Conservation (phyloP, 2,797 vertebrate species). For the Pangasius djambal region DNA sequence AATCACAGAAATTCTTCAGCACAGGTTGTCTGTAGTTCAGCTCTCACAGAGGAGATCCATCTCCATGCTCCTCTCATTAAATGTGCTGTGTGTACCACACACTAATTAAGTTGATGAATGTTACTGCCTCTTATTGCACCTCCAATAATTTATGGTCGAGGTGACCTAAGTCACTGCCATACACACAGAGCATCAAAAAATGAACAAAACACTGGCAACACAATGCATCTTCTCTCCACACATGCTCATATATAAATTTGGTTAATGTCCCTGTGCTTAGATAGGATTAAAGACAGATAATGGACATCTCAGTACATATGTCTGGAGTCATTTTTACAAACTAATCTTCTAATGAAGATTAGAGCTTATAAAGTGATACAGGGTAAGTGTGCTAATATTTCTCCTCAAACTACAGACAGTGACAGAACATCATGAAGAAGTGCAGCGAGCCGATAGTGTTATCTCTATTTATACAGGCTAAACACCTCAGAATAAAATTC, state of each 20-base stretch:
- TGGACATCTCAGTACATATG: conserved; percentile 27
- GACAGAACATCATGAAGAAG: not conserved
- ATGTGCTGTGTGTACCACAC: conserved; percentile 67
- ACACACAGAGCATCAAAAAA: conserved; percentile 61
- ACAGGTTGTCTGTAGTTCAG: conserved; percentile 58
- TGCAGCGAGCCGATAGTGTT: too few species aligned
- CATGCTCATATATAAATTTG: not conserved
- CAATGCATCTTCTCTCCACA: conserved; percentile 2
- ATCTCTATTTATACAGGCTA: too few species aligned
- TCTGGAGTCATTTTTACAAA: conserved; percentile 24
- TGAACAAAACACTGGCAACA: conserved; percentile 19
- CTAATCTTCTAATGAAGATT: not conserved
- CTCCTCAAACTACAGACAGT: not conserved
- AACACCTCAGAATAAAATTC: too few species aligned
- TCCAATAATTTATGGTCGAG: conserved; percentile 68
- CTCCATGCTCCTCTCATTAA: conserved; percentile 63
- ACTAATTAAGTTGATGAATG: conserved; percentile 83
- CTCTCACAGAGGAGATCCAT: conserved; percentile 70
- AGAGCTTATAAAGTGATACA: conserved; percentile 12
- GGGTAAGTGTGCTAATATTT: not conserved
- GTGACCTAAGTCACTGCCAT: conserved; percentile 66
- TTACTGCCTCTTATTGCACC: conserved; percentile 61
- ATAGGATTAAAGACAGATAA: conserved; percentile 28
- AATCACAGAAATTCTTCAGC: conserved; percentile 38
- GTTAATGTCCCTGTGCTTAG: not conserved